Conservation (phyloP, 2,888 invertebrate species). For the Lycocerus yunnanus region DNA sequence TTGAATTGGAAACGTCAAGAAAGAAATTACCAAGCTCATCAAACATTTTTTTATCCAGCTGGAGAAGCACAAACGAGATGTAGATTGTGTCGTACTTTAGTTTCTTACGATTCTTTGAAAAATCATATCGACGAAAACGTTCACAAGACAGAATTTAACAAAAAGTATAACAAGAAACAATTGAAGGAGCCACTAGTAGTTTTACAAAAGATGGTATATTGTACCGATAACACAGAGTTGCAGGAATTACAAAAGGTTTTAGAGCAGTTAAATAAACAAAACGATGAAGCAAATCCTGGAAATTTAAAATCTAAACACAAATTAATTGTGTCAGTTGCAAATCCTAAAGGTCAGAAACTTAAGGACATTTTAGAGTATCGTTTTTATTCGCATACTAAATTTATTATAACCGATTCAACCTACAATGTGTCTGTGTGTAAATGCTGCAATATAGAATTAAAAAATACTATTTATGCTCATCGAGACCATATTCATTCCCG, state of each 20-base stretch:
- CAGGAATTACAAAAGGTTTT: background rate
- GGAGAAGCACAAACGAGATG: background rate
- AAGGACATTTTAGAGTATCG: conserved; percentile 14
- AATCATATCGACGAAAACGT: conserved; percentile 6
- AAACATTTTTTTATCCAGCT: conserved; percentile 42
- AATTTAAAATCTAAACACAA: background rate
- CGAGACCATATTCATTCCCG: conserved; percentile 17
- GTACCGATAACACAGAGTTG: background rate
- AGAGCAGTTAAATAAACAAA: background rate
- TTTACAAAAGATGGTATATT: conserved; percentile 6
- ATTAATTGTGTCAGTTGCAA: conserved; percentile 6
- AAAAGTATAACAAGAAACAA: background rate
- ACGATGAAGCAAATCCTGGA: background rate
- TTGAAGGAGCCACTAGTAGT: background rate
- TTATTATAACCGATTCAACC: background rate
- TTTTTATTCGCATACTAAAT: conserved; percentile 12
- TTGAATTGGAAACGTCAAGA: conserved; percentile 42
- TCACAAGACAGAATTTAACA: conserved; percentile 5
- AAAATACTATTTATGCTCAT: background rate
- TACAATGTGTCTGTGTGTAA: conserved; percentile 8
- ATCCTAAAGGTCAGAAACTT: conserved; percentile 14
- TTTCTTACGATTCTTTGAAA: conserved; percentile 6
- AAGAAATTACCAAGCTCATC: conserved; percentile 42
- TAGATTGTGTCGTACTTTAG: background rate
- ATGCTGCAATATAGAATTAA: conserved; percentile 9